phyloP scores from a whole-genome alignment of 2,888 invertebrate species.

The Fragum fragum region DNA sequence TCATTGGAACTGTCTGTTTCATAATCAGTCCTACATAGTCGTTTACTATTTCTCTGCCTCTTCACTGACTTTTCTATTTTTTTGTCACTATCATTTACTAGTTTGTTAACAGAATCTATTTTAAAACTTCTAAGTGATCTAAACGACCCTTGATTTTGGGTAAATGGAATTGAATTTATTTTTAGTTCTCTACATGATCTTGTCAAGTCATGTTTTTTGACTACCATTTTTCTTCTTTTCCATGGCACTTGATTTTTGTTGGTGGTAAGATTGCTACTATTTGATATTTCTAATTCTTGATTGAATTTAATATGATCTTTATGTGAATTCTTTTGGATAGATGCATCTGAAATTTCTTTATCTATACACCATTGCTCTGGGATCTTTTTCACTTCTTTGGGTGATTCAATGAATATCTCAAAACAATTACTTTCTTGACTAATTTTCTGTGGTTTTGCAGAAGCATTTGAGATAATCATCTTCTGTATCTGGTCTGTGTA shows the following conservation, averaged over 20 bases:
- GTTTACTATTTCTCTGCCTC: background rate
- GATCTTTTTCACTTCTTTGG: background rate
- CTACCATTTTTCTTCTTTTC: background rate
- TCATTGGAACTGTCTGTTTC: no score
- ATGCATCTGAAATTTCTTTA: background rate
- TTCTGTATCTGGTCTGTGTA: no score
- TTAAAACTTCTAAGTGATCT: no score
- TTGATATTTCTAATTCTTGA: background rate
- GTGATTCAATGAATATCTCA: constrained; percentile 32
- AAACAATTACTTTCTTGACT: constrained; percentile 34
- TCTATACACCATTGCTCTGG: background rate
- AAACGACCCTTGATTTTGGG: background rate
- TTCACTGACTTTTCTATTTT: background rate
- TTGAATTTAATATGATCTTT: no score
- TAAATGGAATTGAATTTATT: background rate
- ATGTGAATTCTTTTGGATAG: no score
- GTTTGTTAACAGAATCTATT: background rate
- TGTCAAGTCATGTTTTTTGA: background rate
- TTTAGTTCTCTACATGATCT: background rate
- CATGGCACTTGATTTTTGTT: background rate
- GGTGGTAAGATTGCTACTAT: background rate
- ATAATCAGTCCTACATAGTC: background rate
- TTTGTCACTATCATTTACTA: background rate
- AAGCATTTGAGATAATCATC: background rate
- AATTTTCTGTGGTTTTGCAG: constrained; percentile 18